Percentiles rank a stretch among this genome's conserved stretches.
Evolutionary conservation across 1,140 invertebrate genomes (phyloP).

Genomic region (Scaptomyza graminum): DNA sequence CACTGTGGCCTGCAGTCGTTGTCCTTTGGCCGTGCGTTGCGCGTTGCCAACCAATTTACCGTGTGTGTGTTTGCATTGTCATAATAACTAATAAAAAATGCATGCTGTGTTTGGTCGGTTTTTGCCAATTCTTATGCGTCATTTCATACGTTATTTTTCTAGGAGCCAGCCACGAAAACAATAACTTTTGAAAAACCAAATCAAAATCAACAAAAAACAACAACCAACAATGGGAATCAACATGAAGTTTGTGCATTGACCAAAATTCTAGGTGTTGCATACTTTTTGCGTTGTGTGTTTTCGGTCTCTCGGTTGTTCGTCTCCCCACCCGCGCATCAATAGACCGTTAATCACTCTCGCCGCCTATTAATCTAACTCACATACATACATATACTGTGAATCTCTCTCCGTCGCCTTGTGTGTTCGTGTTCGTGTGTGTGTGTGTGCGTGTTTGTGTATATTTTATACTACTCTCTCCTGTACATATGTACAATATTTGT

Average conservation of each 20-base stretch:
- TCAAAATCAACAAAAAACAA: constrained; percentile 8
- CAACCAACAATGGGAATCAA: not conserved
- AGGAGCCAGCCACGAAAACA: constrained; percentile 19
- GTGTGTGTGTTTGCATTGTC: constrained; percentile 56
- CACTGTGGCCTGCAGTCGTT: constrained; percentile 70
- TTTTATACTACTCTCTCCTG: constrained; percentile 55
- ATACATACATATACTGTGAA: constrained; percentile 15
- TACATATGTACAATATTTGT: constrained; percentile 81
- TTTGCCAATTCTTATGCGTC: constrained; percentile 10
- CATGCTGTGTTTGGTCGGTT: constrained; percentile 8
- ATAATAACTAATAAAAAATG: constrained; percentile 50
- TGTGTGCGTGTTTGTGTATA: constrained; percentile 51
- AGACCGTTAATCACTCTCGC: constrained; percentile 35
- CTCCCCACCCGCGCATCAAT: constrained; percentile 11
- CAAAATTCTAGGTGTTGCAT: constrained; percentile 39
- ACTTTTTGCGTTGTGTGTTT: constrained; percentile 44
- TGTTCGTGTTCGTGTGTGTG: constrained; percentile 43
- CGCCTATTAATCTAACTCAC: constrained; percentile 6
- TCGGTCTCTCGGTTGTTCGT: no score
- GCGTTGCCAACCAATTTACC: constrained; percentile 69
- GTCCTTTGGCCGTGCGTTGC: constrained; percentile 67
- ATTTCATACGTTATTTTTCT: constrained; percentile 11
- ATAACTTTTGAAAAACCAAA: not conserved
- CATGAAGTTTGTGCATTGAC: constrained; percentile 38
- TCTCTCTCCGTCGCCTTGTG: constrained; percentile 19